Conservation (phyloP, 2,113 vertebrate genomes). For the Muntiacus muntjak region DNA sequence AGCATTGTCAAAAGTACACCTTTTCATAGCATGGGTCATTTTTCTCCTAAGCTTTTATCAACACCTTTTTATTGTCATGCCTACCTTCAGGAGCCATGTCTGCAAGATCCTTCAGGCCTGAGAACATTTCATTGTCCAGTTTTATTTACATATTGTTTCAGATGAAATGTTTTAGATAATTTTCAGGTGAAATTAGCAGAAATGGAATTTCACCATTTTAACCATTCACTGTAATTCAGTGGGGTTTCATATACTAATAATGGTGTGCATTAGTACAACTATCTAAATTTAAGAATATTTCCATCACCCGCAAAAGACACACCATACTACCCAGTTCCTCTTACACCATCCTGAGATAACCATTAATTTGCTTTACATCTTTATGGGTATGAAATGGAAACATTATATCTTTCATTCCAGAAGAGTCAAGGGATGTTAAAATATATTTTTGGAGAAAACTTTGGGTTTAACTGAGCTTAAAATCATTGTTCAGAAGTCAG, state of each 20-base stretch:
- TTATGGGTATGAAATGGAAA: not conserved
- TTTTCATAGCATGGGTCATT: not conserved
- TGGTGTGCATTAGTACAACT: not conserved
- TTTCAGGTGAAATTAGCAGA: not conserved
- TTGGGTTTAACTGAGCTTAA: not conserved
- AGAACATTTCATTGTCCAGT: not conserved
- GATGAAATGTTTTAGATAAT: not conserved
- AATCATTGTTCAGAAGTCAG: not conserved
- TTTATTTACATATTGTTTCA: not conserved
- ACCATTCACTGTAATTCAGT: not conserved
- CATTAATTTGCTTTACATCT: not conserved
- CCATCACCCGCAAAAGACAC: not conserved
- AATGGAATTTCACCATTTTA: not conserved
- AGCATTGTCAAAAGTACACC: not conserved
- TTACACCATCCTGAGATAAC: not conserved
- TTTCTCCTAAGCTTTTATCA: not conserved
- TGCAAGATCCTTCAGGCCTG: not conserved
- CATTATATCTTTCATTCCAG: not conserved
- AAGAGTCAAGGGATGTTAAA: not conserved
- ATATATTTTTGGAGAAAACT: not conserved
- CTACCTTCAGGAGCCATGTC: not conserved
- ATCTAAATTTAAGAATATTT: not conserved
- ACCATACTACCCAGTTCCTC: accelerated
- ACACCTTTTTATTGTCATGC: not conserved
- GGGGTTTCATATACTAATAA: not conserved